Evolutionary conservation across 1,140 invertebrate genomes (phyloP), one percentile per base, ranked within the genome.

Genomic region (Drosophila rufa): DNA sequence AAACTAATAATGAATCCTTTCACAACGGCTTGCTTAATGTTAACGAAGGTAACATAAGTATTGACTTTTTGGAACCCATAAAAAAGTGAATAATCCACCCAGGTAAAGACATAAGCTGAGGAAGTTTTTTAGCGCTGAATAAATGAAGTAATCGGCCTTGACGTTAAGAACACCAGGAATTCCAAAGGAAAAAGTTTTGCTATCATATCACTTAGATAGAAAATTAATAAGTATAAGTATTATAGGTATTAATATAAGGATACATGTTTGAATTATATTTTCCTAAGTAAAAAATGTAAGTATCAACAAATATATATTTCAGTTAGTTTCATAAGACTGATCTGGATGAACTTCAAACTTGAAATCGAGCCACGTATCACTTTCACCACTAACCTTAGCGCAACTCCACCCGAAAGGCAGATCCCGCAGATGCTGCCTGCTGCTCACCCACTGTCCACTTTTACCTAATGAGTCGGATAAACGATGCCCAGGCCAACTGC

Each of bases 391-490:
- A 43, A 45, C 15, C 17, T 15, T 1, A 36, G 15, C 7, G 2
- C 59, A 70, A 55, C 22, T 30, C 5, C 14, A 33, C 4, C n/a
- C 25, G 5, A 40, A 15, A 8, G 25, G 15, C 8, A 51, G 15
- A 30, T 5, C 4, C 40, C 25, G 33, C 36, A 59, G 43, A 55
- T 58, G 61, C 42, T 15, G 43, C 42, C 25, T n/a, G n/a, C 42
- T 57, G 38, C 60, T 77, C 46, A 40, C 66, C 79, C 53, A 82
- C 57, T 66, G 79, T 65, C 75, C 83, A 66, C 66, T 80, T 78
- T 87, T 62, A 66, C 61, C 80, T 87, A 87, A 87, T 87, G 84
- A 84, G 47, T 80, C 62, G 68, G n/a, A 89, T 84, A 89, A 84
- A 84, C 74, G 69, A 59, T 47, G 53, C 43, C 53, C 66, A 43